A percentile compares a stretch with the other conserved stretches of the same genome.
Conservation (phyloP, 2,113 vertebrate species). For the Pachypanchax playfairii region DNA sequence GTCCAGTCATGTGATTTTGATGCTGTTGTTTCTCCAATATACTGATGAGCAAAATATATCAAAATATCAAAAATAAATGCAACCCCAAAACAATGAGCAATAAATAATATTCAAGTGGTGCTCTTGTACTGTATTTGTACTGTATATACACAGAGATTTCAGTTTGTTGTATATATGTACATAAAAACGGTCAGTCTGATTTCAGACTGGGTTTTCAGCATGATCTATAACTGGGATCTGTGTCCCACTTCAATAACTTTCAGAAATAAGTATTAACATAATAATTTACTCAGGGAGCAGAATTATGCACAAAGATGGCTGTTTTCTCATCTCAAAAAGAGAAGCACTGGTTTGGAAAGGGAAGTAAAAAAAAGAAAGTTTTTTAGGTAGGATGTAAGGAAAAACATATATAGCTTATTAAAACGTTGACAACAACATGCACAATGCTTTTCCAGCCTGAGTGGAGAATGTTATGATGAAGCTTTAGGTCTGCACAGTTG, state of each 20-base stretch:
- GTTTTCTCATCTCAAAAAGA: constrained; percentile 39
- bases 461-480: constrained; percentile 31
- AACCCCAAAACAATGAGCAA: constrained; percentile 81
- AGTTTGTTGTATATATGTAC: constrained; percentile 76
- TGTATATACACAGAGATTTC: constrained; percentile 79
- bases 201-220: constrained; percentile 64
- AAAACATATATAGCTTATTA: constrained; percentile 77
- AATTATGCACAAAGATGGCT: constrained; percentile 55
- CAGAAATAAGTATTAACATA: constrained; percentile 58
- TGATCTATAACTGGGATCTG: constrained; percentile 64
- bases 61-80: constrained; percentile 84
- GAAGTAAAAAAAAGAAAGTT: constrained; percentile 45
- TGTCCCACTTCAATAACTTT: constrained; percentile 54
- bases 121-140: constrained; percentile 79
- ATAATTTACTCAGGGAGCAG: constrained; percentile 74
- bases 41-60: constrained; percentile 72
- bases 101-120: constrained; percentile 82
- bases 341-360: constrained; percentile 55
- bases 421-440: constrained; percentile 75
- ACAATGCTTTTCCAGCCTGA: constrained; percentile 64
- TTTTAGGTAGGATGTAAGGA: neutral
- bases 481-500: constrained; percentile 39
- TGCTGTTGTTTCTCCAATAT: constrained; percentile 63
- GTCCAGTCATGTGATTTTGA: constrained; percentile 65
- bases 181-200: constrained; percentile 64